Evolutionary conservation across 2,888 invertebrate genomes (phyloP), one percentile per base, ranked within the genome.

Genomic region (Tetramorium bicarinatum): DNA sequence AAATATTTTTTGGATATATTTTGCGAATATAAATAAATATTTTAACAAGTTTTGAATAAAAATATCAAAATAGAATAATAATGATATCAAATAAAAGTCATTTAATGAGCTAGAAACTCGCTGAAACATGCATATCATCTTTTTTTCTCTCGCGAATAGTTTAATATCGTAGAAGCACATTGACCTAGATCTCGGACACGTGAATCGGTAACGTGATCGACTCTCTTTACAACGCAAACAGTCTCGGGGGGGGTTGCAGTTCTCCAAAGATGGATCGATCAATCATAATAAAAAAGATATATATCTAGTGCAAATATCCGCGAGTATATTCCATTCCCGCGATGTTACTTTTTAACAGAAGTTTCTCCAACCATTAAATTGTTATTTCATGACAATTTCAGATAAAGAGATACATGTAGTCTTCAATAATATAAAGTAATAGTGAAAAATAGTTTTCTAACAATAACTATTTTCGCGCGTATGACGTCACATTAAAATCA

Each of bases 171-270:
- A 90, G 87, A 89, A 89, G 88, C 89, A 89, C 90, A 92, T 92
- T 92, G 91, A 93, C 91, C 92, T 90, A 92, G 89, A 92, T 93
- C 88, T 52, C 25, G n/a, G 81, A 88, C 91, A 90, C 87, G 89
- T 91, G 90, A 92, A 87, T 76, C 80, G 83, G 84, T 85, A 92
- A 88, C 88, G 87, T 82, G 91, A 90, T 89, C 89, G 89, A 89
- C 89, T 88, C 77, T 89, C 86, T 87, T 88, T 47, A 66, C 82
- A 80, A 49, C 82, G 85, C 77, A 83, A 87, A 85, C 76, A 74
- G 52, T 64, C 77, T 56, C 62, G 13, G 38, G 49, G 61, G 61
- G 56, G 54, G 62, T 82, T 9, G 15, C 29, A 59, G n/a, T 56
- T 59, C 18, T 47, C 18, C 4, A 18, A 79, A 71, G 21, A 79